Percentiles rank a stretch among this genome's conserved stretches.
Conservation (phyloP, 2,888 invertebrate species). For the Pseudococcus viburni region DNA sequence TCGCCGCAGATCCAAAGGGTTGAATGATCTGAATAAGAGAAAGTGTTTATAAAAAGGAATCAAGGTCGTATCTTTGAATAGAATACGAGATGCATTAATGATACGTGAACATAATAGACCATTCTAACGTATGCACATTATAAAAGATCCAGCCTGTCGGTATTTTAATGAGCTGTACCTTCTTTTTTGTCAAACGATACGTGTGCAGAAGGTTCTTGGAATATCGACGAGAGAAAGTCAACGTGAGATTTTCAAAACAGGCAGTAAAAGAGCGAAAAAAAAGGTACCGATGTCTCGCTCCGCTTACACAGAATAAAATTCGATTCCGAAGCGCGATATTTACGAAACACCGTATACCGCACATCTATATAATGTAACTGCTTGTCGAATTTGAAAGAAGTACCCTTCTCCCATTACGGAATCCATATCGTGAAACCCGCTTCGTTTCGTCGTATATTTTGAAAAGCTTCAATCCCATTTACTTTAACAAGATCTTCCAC, state of each 20-base stretch:
- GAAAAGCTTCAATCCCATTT: conserved; percentile 62
- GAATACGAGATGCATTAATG: neutral
- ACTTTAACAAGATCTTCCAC: conserved; percentile 63
- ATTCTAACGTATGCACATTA: neutral
- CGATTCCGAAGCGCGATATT: neutral
- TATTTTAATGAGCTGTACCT: conserved; percentile 20
- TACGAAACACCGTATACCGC: conserved; percentile 54
- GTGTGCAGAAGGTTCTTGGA: neutral
- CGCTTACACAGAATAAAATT: neutral
- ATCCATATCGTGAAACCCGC: conserved; percentile 39
- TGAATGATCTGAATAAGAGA: conserved; percentile 29
- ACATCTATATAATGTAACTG: conserved; percentile 59
- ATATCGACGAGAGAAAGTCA: neutral
- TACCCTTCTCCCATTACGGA: conserved; percentile 58
- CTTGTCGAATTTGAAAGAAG: conserved; percentile 58
- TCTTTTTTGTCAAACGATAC: neutral
- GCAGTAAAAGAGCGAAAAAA: neutral
- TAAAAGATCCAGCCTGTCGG: neutral
- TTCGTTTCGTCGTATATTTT: conserved; percentile 52
- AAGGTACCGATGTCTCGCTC: neutral
- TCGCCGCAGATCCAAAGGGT: neutral
- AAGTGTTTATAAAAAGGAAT: neutral
- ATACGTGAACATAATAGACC: neutral
- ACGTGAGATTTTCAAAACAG: too few relatives aligned
- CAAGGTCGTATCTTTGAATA: conserved; percentile 22